Conservation (phyloP, 2,797 vertebrate species). For the Oreochromis grahami region DNA sequence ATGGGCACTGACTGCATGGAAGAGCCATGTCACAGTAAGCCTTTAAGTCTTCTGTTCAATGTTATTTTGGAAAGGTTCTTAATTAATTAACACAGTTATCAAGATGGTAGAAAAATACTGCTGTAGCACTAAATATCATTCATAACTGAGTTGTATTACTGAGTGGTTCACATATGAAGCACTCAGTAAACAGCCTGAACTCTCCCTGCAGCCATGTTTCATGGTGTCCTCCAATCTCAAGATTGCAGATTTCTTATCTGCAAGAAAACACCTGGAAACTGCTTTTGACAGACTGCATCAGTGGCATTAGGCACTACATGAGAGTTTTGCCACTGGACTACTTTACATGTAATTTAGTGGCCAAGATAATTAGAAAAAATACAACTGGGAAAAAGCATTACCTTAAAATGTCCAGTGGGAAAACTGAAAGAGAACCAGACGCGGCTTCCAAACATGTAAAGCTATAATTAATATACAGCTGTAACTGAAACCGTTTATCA, state of each 20-base stretch:
- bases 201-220: slow-evolving; percentile 16
- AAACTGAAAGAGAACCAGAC: neutral
- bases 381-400: neutral
- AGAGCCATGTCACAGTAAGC: neutral
- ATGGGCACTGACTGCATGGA: slow-evolving; percentile 32
- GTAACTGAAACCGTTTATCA: neutral
- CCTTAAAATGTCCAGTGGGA: neutral
- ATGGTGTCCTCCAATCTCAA: slow-evolving; percentile 20
- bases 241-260: slow-evolving; percentile 46
- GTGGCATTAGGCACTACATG: neutral
- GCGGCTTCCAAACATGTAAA: neutral
- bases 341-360: neutral
- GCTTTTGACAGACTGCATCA: neutral
- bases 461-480: neutral
- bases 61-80: neutral
- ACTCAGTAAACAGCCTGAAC: slow-evolving; percentile 18
- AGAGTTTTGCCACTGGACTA: neutral
- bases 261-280: slow-evolving; percentile 34
- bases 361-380: slow-evolving; percentile 1
- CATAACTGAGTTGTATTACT: neutral
- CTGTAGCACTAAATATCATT: neutral
- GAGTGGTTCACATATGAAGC: neutral
- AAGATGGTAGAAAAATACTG: neutral
- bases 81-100: neutral
- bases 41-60: neutral